Base-by-base conservation (phyloP, 2,797 vertebrate species). In the Adelosebastes latens region DNA sequence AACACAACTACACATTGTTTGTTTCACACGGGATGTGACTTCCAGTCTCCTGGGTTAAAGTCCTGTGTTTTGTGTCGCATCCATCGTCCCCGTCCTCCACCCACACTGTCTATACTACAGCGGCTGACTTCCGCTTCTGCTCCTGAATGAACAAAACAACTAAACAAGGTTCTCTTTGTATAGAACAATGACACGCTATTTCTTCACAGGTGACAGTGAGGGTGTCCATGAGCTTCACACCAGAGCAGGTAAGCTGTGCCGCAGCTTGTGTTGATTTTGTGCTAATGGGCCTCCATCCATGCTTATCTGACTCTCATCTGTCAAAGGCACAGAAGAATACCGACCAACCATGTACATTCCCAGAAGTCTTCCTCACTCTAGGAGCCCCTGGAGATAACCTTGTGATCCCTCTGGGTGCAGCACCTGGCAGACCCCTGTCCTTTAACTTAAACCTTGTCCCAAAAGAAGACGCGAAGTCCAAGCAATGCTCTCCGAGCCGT, bases 281-380 rank as follows among this genome's bases (percentile, higher is more conserved):
- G n/a, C 7, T 49, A 36, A 55, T 62, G 49, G 63, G 27, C 12
- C 25, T 77, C 27, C 3, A 65, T 20, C 4, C 8, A 12, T 71
- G 6, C 29, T 79, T 80, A 25, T 67, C n/a, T 67, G 52, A 68
- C 60, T 75, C 27, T 68, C 64, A 46, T 89, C 63, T 80, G n/a
- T 78, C 58, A 82, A 82, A 96, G 93, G 87, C 78, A 14, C 70
- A 56, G 20, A 89, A 75, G 36, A 68, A 70, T 63, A 31, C 72
- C 4, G 79, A 65, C 73, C 86, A 88, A 55, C 76, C 81, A 20
- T 86, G 81, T 61, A 16, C 65, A 39, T 93, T 91, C 71, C 94
- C 95, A 63, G 95, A 96, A 70, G 87, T 96, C 58, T 95, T 93
- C 88, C 89, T 96, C 55, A 95, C 93, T 49, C 72, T 96, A 0